Evolutionary conservation across 1,140 invertebrate genomes (phyloP), one percentile per base, ranked within the genome.

Genomic region (Papilio polyxenes): DNA sequence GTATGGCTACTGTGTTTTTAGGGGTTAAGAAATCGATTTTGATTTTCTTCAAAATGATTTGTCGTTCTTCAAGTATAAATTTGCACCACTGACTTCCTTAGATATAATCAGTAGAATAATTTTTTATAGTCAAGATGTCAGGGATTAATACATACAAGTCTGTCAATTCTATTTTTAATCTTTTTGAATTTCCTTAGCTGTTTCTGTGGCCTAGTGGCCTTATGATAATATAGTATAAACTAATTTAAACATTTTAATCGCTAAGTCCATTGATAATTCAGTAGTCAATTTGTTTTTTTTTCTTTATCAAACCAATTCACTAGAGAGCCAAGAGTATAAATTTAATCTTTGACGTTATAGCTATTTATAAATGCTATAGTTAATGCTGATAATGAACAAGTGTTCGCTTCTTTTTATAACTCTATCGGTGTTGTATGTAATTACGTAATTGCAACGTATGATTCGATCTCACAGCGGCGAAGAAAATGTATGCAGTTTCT

Each of bases 331-430:
- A 72, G 31, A 72, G 65, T 37, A 37, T 72, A 69, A 69, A 69
- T 72, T 72, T 72, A 72, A 72, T 72, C 23, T 72, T 72, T 72
- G 65, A 37, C 65, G 65, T 37, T 65, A 65, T 37, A 65, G 62
- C 62, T 72, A 72, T 72, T 72, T 72, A 72, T 72, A 72, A 37
- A 72, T 17, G 13, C 65, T 72, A 72, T 37, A 72, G 65, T 72
- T 40, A 72, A 37, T 72, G 11, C 65, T 72, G 65, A 72, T 72
- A 72, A 72, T 72, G 65, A 72, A 72, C 65, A 72, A 72, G 65
- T 72, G 65, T 72, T 72, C 65, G 65, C 31, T 72, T 72, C 65
- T 72, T 72, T 72, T 72, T 72, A 72, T 72, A 72, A 72, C 65
- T 72, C 31, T 72, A 72, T 72, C 65, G 31, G 23, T 37, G 65